Conservation (phyloP, 2,888 invertebrate species). For the Metacarcinus magister region DNA sequence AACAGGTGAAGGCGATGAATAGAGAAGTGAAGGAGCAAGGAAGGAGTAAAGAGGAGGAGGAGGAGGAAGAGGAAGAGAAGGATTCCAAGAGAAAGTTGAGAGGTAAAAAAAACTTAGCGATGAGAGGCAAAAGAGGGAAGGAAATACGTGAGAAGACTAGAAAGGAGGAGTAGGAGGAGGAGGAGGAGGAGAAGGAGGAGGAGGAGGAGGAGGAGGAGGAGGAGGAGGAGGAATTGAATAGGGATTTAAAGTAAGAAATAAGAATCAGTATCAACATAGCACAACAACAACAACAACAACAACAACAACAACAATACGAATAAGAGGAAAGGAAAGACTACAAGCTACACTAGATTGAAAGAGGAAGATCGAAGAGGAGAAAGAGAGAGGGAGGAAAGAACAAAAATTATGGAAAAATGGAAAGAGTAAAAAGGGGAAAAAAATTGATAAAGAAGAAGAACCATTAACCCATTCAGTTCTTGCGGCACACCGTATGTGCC, state of each 20-base stretch:
- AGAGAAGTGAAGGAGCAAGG: not conserved
- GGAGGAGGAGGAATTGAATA: not conserved
- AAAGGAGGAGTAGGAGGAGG: conserved; percentile 2
- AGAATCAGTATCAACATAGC: not conserved
- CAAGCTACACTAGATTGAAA: too few species aligned
- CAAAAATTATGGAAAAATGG: not conserved
- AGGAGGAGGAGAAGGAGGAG: not conserved
- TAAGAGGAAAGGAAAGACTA: not conserved
- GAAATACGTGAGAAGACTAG: conserved; percentile 60
- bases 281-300: not conserved
- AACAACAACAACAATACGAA: not conserved
- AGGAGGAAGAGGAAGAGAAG: not conserved
- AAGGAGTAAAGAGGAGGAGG: not conserved
- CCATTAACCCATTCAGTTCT: too few species aligned
- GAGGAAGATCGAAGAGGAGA: too few species aligned
- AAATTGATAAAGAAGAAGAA: too few species aligned
- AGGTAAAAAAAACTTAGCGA: conserved; percentile 57
- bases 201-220: not conserved
- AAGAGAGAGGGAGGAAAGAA: not conserved
- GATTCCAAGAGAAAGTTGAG: conserved; percentile 48
- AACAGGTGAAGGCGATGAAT: not conserved
- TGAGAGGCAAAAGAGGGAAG: conserved; percentile 60
- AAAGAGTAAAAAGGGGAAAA: not conserved
- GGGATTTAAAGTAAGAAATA: not conserved
- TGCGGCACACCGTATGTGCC: too few species aligned